Base-by-base conservation (phyloP, 2,888 invertebrate species). In the Ceriagrion tenellum region DNA sequence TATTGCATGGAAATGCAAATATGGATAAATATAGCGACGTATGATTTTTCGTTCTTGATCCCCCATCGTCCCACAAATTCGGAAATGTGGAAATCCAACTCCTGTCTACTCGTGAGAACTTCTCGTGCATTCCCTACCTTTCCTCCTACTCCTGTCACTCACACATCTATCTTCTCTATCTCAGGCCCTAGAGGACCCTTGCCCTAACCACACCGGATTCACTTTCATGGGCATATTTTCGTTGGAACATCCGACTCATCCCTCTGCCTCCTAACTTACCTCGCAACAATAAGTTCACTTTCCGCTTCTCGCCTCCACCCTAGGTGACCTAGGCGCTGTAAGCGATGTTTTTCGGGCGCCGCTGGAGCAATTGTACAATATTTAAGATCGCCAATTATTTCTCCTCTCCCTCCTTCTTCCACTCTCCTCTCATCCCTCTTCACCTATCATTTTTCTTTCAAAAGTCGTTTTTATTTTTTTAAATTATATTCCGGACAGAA, bases 211-310 rank as follows among this genome's bases (percentile, higher is more conserved):
- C 56, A 56, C 93, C 69, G 35, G 69, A 93, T 47, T 63, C 93
- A 26, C 69, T 55, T n/a, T 55, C 89, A 4, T 47, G 35, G 40
- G 16, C 89, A 55, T 35, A 55, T 35, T 6, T 55, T 55, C 89
- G n/a, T 40, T n/a, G 4, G 55, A n/a, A 89, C 26, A 13, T 55
- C 88, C 55, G 3, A 16, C 56, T 59, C 23, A 35, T 35, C 23
- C 81, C 30, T 26, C 63, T 16, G 23, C 69, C 47, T 69, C 93
- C 93, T 20, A 69, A 63, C 69, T 93, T 69, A 93, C 55, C 69
- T 74, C 69, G 23, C 93, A 69, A 35, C 59, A n/a, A 69, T 93
- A 74, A 93, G 93, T 69, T 55, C 93, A 47, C 69, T 93, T 93
- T 74, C 93, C 74, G 69, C 47, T 93, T 93, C 47, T 69, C 69